A percentile compares a stretch with the other conserved stretches of the same genome.
Conservation (phyloP, 1,140 invertebrate genomes). For the Drosophila willistoni region DNA sequence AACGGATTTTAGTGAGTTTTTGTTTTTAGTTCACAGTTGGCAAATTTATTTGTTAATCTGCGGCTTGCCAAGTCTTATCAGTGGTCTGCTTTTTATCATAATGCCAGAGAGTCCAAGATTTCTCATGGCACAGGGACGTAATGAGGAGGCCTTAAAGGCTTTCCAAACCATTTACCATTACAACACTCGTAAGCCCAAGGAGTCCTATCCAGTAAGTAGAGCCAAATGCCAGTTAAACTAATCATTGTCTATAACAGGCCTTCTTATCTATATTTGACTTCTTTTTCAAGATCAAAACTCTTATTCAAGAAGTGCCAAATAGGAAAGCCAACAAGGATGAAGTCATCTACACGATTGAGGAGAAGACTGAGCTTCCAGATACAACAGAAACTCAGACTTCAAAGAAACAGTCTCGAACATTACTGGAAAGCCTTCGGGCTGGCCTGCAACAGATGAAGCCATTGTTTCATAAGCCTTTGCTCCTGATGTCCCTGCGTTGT, state of each 20-base stretch:
- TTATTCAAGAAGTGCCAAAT: constrained; percentile 66
- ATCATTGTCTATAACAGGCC: background rate
- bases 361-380: constrained; percentile 31
- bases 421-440: constrained; percentile 57
- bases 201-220: constrained; percentile 86
- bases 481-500: constrained; percentile 62
- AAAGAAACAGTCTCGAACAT: constrained; percentile 41
- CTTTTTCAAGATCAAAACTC: constrained; percentile 54
- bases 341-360: constrained; percentile 68
- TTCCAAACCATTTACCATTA: constrained; percentile 66
- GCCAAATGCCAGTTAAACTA: background rate
- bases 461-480: constrained; percentile 72
- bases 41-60: constrained; percentile 88
- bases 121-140: constrained; percentile 88
- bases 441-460: constrained; percentile 74
- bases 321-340: constrained; percentile 55
- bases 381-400: background rate
- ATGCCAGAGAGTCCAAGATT: constrained; percentile 93
- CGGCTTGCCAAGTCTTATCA: constrained; percentile 87
- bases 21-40: constrained; percentile 86
- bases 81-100: constrained; percentile 86
- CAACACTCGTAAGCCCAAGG: constrained; percentile 86
- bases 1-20: background rate
- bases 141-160: constrained; percentile 85
- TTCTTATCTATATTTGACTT: background rate